Percentiles rank a stretch among this genome's conserved stretches.
phyloP scores from a whole-genome alignment of 2,888 invertebrate genomes.

The Cremastinae sp. region DNA sequence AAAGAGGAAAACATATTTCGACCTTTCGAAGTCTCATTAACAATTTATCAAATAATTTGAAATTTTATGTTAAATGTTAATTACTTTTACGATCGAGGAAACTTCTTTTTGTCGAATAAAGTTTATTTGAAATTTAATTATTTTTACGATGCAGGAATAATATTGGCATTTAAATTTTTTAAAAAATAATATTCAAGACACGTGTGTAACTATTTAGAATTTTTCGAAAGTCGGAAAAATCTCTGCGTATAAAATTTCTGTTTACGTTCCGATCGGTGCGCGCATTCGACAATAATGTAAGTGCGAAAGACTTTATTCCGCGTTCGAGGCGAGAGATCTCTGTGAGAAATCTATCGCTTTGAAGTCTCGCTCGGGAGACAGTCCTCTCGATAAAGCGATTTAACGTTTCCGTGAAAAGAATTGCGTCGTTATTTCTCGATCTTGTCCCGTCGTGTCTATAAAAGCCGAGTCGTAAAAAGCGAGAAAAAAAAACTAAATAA shows the following conservation, averaged over 20 bases:
- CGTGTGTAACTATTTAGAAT: too few relatives aligned
- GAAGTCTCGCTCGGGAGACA: constrained; percentile 29
- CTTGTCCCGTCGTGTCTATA: not conserved
- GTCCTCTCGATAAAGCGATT: constrained; percentile 40
- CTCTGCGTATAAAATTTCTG: not conserved
- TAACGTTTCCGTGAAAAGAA: constrained; percentile 43
- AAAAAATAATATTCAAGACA: too few relatives aligned
- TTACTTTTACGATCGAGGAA: too few relatives aligned
- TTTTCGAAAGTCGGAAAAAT: not conserved
- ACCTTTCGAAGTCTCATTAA: too few relatives aligned
- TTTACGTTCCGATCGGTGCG: too few relatives aligned
- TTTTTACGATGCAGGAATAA: too few relatives aligned
- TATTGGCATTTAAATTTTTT: too few relatives aligned
- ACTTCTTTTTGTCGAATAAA: too few relatives aligned
- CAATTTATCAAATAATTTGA: too few relatives aligned
- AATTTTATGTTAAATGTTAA: too few relatives aligned
- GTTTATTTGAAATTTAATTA: too few relatives aligned
- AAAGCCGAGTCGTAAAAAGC: constrained; percentile 14
- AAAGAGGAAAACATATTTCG: too few relatives aligned
- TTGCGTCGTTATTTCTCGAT: constrained; percentile 34
- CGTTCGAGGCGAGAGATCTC: constrained; percentile 33
- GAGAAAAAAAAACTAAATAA: not conserved
- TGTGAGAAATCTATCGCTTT: constrained; percentile 45
- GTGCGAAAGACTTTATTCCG: not conserved
- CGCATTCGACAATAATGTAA: not conserved